Evolutionary conservation across 2,113 vertebrate species (phyloP).

Genomic region (Todiramphus saurophagus): DNA sequence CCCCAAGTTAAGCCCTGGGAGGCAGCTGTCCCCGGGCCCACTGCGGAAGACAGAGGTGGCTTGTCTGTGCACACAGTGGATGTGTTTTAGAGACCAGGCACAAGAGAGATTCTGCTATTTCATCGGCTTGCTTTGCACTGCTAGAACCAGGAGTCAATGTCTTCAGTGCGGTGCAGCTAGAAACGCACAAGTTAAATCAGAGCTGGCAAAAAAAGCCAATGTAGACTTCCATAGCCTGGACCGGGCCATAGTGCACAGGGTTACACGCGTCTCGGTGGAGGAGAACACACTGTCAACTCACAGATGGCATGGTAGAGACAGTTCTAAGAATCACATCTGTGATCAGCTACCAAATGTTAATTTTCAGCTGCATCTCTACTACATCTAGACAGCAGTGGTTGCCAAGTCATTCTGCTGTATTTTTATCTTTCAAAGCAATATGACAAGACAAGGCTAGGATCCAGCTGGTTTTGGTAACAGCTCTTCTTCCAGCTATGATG

Average conservation of each 20-base stretch:
- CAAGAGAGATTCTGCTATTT: background rate
- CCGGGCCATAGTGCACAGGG: background rate
- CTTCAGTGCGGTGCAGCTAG: background rate
- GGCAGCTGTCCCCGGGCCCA: fast-evolving
- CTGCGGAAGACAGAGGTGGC: background rate
- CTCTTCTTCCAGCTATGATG: background rate
- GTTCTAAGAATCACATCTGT: conserved; percentile 24
- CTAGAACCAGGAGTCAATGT: background rate
- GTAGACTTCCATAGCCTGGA: background rate
- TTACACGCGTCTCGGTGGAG: background rate
- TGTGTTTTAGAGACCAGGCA: background rate
- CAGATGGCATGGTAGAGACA: background rate
- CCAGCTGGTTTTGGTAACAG: conserved; percentile 3
- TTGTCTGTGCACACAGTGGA: background rate
- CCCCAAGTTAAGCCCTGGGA: background rate
- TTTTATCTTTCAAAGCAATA: conserved; percentile 25
- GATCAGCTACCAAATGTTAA: conserved; percentile 3
- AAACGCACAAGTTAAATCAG: background rate
- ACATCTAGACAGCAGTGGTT: background rate
- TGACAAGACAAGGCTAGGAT: background rate
- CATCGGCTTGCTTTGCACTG: background rate
- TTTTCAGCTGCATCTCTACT: conserved; percentile 20
- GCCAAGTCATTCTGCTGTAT: conserved; percentile 9
- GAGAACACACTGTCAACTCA: background rate
- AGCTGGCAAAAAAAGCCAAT: background rate